Percentiles rank a stretch among this genome's conserved stretches.
phyloP scores from a whole-genome alignment of 2,888 invertebrate genomes.

The Archips xylosteana region DNA sequence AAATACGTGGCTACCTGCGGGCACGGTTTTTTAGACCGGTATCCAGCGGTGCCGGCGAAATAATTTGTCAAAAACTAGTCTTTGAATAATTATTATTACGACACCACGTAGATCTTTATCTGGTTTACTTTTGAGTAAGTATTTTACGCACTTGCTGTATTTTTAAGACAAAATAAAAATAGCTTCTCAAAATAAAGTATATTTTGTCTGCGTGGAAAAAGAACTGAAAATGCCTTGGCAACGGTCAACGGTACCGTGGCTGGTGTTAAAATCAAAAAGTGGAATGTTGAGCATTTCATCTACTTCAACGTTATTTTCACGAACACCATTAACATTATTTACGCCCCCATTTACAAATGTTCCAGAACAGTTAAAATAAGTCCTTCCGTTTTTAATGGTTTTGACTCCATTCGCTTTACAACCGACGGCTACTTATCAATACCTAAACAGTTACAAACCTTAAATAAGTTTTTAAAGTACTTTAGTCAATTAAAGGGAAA shows the following conservation, averaged over 20 bases:
- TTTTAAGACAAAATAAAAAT: background rate
- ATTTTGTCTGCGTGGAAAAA: conserved; percentile 1
- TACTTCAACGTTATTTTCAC: conserved; percentile 35
- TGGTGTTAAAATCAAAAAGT: conserved; percentile 17
- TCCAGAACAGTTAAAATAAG: conserved; percentile 39
- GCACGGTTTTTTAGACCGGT: conserved; percentile 56
- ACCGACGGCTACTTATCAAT: conserved; percentile 49
- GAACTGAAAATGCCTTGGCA: conserved; percentile 7
- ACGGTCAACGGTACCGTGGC: background rate
- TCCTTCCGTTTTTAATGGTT: conserved; percentile 47
- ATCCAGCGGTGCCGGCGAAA: conserved; percentile 46
- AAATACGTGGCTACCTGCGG: conserved; percentile 72
- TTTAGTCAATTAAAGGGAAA: conserved; percentile 73
- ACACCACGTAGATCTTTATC: conserved; percentile 33
- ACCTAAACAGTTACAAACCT: conserved; percentile 54
- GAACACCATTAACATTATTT: conserved; percentile 39
- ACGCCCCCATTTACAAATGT: conserved; percentile 45
- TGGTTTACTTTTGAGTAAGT: conserved; percentile 19
- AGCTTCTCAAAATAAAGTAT: background rate
- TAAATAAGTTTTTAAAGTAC: conserved; percentile 64
- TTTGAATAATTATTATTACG: conserved; percentile 25
- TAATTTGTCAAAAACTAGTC: conserved; percentile 46
- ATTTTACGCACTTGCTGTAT: conserved; percentile 18
- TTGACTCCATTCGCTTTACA: conserved; percentile 63
- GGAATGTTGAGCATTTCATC: conserved; percentile 31